phyloP scores from a whole-genome alignment of 2,888 invertebrate species.

The Epinotia bilunana region DNA sequence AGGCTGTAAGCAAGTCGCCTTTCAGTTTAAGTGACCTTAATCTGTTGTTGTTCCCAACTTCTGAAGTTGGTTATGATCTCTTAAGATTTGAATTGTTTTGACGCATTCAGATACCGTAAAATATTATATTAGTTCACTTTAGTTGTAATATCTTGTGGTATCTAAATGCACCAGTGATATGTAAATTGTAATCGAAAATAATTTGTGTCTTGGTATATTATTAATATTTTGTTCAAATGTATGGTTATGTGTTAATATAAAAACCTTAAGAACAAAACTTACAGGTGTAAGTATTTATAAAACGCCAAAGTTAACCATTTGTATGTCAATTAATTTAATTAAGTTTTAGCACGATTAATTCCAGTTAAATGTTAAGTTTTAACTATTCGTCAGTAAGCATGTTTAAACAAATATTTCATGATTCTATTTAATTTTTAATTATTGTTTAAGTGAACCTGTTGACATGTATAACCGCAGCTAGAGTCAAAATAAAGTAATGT shows the following conservation, averaged over 20 bases:
- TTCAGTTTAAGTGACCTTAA: neutral
- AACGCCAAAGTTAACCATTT: slow-evolving; percentile 43
- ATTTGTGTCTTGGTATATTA: neutral
- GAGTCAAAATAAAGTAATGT: no score
- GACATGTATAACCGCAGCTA: neutral
- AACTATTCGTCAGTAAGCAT: slow-evolving; percentile 34
- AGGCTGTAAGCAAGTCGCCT: neutral
- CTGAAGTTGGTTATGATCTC: slow-evolving; percentile 1
- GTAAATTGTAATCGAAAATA: neutral
- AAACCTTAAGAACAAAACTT: slow-evolving; percentile 5
- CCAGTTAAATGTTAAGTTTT: slow-evolving; percentile 32
- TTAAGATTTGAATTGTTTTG: slow-evolving; percentile 8
- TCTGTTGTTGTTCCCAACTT: neutral
- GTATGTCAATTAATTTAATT: slow-evolving; percentile 38
- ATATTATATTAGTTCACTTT: neutral
- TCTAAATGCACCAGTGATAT: neutral
- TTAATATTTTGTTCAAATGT: slow-evolving; percentile 13
- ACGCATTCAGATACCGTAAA: neutral
- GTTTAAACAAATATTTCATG: neutral
- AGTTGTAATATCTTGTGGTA: neutral
- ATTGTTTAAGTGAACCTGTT: neutral
- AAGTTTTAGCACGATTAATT: slow-evolving; percentile 19
- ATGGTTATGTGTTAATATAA: neutral
- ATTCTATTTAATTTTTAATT: neutral
- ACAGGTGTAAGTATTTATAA: slow-evolving; percentile 6